Percentiles rank a stretch among this genome's conserved stretches.
Conservation (phyloP, 2,113 vertebrate genomes). For the Gnathonemus longibarbis region DNA sequence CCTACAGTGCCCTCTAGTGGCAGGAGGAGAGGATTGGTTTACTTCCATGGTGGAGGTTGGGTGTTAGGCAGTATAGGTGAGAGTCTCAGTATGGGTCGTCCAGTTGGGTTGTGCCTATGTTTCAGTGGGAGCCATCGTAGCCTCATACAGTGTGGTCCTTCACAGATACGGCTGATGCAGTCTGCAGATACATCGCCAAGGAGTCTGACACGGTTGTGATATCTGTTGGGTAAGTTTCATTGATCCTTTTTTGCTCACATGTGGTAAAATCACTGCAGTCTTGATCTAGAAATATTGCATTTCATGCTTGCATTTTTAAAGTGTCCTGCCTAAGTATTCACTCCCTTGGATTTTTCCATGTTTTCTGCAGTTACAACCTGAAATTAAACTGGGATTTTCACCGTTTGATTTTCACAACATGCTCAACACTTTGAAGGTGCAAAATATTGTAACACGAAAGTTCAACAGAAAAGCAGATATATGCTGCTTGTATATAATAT, state of each 20-base stretch:
- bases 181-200: slow-evolving; percentile 65
- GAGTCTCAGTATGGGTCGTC: slow-evolving; percentile 1
- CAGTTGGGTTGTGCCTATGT: not conserved
- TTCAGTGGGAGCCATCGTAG: not conserved
- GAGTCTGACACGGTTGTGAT: slow-evolving; percentile 68
- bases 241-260: not conserved
- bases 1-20: slow-evolving; percentile 44
- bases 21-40: slow-evolving; percentile 63
- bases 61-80: slow-evolving; percentile 71
- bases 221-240: slow-evolving; percentile 66
- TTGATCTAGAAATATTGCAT: not conserved
- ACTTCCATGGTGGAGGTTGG: slow-evolving; percentile 73
- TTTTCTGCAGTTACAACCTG: not conserved
- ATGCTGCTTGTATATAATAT: not conserved
- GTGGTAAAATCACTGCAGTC: not conserved
- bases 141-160: not conserved
- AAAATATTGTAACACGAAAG: not conserved
- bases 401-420: not conserved
- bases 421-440: not conserved
- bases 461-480: not conserved
- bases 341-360: not conserved
- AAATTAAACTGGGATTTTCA: not conserved
- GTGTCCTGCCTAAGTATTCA: not conserved
- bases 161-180: slow-evolving; percentile 60
- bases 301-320: not conserved